Base-by-base conservation (phyloP, 1,140 invertebrate genomes). In the Anoplolepis gracilipes region DNA sequence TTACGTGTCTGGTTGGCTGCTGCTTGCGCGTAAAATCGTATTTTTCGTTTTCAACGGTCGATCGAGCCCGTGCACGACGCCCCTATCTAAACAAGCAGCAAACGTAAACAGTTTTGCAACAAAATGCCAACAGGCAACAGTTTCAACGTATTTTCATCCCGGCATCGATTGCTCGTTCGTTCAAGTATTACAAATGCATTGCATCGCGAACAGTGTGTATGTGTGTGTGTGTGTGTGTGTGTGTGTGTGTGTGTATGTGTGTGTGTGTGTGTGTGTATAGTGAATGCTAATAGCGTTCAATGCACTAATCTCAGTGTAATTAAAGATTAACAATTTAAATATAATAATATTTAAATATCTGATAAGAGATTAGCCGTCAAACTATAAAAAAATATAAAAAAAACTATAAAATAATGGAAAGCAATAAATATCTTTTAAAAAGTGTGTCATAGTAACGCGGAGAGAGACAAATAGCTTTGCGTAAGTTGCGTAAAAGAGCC, bases 21-120 rank as follows among this genome's bases (percentile, higher is more conserved):
- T 59, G 36, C 19, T 70, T 70, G 53, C 13, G 42, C 49, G n/a
- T 53, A 22, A 81, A 81, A 81, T 72, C 53, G 78, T 73, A 72
- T 69, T 78, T 79, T 57, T 53, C 62, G 46, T 57, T 69, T 69
- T 1, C 46, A 39, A 69, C 4, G 69, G 7, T 46, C 67, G 67
- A 82, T 82, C 72, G 55, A 73, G 5, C 10, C 59, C 59, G 30
- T 6, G 25, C 13, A 7, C 33, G 33, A 36, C 36, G 22, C 42
- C 19, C 16, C 13, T n/a, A 72, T 36, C 36, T 42, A 59, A 59
- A 72, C 53, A 73, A 73, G 19, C 7, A 33, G 10, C 36, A 30
- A 30, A 10, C 36, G 39, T 57, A 59, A 79, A 72, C 36, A 61
- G 67, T 30, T 72, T 82, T 82, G 59, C 67, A 72, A 59, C 55